A percentile compares a stretch with the other conserved stretches of the same genome.
These are phyloP conservation scores for Andricus curvator DNA, from an alignment of 2,888 invertebrate species.

Conservation along the genomic window DNA sequence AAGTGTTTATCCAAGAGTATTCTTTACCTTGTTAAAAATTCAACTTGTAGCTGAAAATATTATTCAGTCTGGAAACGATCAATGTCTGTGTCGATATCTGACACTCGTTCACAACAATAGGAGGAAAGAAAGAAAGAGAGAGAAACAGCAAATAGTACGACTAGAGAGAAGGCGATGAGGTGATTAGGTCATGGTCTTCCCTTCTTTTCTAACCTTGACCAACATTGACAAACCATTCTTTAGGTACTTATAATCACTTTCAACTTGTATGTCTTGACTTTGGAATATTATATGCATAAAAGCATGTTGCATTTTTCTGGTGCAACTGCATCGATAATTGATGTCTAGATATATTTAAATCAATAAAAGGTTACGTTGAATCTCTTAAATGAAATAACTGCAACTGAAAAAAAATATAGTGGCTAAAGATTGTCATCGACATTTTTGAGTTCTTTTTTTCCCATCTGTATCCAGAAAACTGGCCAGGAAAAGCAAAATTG, in stretches of 20 bases:
- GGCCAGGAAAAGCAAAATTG: constrained; percentile 9
- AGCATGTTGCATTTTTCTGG: background rate
- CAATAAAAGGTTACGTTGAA: no score
- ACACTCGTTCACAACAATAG: constrained; percentile 1
- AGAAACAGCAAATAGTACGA: constrained; percentile 37
- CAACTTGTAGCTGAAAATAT: background rate
- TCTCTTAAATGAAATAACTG: no score
- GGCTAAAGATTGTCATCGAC: background rate
- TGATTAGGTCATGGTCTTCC: constrained; percentile 43
- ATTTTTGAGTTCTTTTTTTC: background rate
- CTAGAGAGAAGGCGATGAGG: constrained; percentile 30
- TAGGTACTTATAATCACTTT: constrained; percentile 18
- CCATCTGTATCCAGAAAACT: background rate
- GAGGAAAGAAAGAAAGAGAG: constrained; percentile 1
- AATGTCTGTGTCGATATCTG: constrained; percentile 20
- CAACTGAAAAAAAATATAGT: background rate
- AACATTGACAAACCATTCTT: constrained; percentile 30
- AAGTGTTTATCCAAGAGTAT: background rate
- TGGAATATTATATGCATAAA: background rate
- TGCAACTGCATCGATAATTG: no score
- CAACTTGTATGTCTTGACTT: constrained; percentile 4
- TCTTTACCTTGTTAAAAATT: background rate
- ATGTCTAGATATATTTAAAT: no score
- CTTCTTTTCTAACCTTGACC: constrained; percentile 30
- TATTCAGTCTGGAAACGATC: background rate